phyloP scores from a whole-genome alignment of 2,888 invertebrate species.

The Carpatolechia fugitivella region DNA sequence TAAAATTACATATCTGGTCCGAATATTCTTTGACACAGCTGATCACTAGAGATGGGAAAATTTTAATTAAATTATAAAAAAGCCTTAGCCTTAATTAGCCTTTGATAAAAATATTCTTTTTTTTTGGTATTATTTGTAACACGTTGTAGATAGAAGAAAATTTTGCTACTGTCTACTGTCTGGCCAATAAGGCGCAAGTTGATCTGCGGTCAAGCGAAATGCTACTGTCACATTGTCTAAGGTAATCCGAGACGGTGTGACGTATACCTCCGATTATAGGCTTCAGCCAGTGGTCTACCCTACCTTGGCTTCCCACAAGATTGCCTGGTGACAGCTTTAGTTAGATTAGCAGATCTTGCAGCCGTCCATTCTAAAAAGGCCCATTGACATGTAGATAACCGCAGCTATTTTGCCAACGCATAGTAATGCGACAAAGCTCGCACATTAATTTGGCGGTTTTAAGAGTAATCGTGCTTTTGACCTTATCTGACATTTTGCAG shows the following conservation, averaged over 20 bases:
- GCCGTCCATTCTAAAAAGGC: neutral
- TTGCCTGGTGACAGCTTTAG: slow-evolving; percentile 8
- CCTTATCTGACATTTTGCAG: neutral
- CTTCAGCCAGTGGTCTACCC: slow-evolving; percentile 7
- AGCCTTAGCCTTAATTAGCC: too few species aligned
- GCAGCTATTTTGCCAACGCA: neutral
- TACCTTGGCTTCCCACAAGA: slow-evolving; percentile 13
- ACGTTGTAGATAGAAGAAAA: neutral
- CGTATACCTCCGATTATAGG: slow-evolving; percentile 1
- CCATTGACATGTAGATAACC: neutral
- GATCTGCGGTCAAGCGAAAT: slow-evolving; percentile 8
- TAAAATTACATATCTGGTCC: too few species aligned
- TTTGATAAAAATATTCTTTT: too few species aligned
- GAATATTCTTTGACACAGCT: too few species aligned
- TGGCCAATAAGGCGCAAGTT: neutral
- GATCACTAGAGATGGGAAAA: too few species aligned
- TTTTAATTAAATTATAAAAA: too few species aligned
- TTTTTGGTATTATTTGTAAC: too few species aligned
- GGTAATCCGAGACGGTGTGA: slow-evolving; percentile 9
- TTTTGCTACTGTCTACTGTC: neutral
- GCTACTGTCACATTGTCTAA: slow-evolving; percentile 8
- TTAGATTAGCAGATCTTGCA: neutral
- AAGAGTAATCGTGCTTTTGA: neutral
- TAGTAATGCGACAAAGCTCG: neutral
- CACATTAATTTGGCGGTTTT: neutral